Evolutionary conservation across 2,888 invertebrate genomes (phyloP).

Genomic region (Cheilosia scutellata): DNA sequence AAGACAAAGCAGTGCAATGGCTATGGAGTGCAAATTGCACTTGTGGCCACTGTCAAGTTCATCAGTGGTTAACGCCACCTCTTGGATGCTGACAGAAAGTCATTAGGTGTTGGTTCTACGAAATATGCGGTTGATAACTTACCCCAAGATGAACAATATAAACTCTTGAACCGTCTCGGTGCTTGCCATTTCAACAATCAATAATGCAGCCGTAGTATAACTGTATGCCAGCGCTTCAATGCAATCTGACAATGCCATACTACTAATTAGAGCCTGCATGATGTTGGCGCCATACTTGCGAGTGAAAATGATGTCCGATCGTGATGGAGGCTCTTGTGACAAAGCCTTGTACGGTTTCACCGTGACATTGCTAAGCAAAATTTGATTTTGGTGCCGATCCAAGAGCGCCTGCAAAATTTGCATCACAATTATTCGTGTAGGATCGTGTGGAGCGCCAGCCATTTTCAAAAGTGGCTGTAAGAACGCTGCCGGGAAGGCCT

Average conservation of each 20-base stretch:
- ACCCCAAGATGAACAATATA: slow-evolving; percentile 92
- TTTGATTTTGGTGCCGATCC: slow-evolving; percentile 93
- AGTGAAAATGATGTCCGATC: slow-evolving; percentile 98
- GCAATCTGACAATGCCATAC: slow-evolving; percentile 88
- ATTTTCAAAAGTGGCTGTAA: slow-evolving; percentile 95
- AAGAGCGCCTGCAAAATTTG: slow-evolving; percentile 97
- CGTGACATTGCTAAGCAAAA: slow-evolving; percentile 86
- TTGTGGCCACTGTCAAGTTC: slow-evolving; percentile 90
- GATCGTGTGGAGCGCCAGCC: slow-evolving; percentile 92
- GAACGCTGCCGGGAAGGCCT: slow-evolving; percentile 97
- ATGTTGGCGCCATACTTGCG: slow-evolving; percentile 93
- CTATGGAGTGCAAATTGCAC: slow-evolving; percentile 92
- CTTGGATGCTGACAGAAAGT: slow-evolving; percentile 87
- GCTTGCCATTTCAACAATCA: slow-evolving; percentile 95
- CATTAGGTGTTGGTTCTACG: background rate
- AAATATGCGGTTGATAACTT: slow-evolving; percentile 79
- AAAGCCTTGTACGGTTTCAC: slow-evolving; percentile 86
- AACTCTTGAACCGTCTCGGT: slow-evolving; percentile 95
- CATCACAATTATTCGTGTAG: slow-evolving; percentile 94
- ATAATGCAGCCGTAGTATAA: slow-evolving; percentile 95
- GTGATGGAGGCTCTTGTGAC: slow-evolving; percentile 93
- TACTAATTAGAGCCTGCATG: slow-evolving; percentile 84
- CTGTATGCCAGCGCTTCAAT: slow-evolving; percentile 89
- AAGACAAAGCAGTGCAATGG: slow-evolving; percentile 89
- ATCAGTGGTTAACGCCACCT: slow-evolving; percentile 89